Base-by-base conservation (phyloP, 2,888 invertebrate species). In the Lasioglossum villosulum region DNA sequence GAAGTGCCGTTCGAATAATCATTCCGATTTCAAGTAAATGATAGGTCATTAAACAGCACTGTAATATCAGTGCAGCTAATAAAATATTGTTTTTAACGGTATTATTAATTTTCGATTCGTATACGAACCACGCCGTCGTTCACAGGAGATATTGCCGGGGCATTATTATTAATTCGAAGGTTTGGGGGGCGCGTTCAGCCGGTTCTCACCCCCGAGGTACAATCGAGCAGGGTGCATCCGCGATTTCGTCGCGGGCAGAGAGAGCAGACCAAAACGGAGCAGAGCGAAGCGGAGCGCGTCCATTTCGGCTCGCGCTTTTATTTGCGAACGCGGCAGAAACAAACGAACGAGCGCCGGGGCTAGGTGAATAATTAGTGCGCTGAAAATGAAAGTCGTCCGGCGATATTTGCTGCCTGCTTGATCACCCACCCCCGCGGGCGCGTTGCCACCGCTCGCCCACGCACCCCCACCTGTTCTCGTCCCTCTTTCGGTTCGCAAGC, bases 311-410 rank as follows among this genome's bases (percentile, higher is more conserved):
- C 82, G 80, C 82, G 89, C 86, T 88, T 90, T 90, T 91, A 93
- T 91, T 92, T 90, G 91, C 89, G 81, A 90, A 90, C 90, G 90
- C 88, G 91, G 88, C 85, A 84, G 91, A 92, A 93, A 92, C 93
- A 93, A 93, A 92, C 93, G 92, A 93, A 91, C 91, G 89, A 89
- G 83, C 91, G 88, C 82, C 89, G 87, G 85, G 90, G 90, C 89
- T 90, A 91, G 91, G 90, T 93, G 93, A 93, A 93, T 93, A 93
- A 93, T 93, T 93, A 93, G 93, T 93, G 92, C 89, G 91, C 89
- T 91, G 93, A 93, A 93, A 93, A 93, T 93, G 92, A 93, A 93
- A 93, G 93, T 93, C 90, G 92, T 91, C 91, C 91, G 92, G 86
- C 90, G 93, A 93, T 93, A 93, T 93, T 93, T 93, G 92, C 91